Percentiles rank a stretch among this genome's conserved stretches.
These are phyloP conservation scores for Sebastes matsubarae DNA, from an alignment of 2,797 vertebrate genomes.

Conservation along the genomic window DNA sequence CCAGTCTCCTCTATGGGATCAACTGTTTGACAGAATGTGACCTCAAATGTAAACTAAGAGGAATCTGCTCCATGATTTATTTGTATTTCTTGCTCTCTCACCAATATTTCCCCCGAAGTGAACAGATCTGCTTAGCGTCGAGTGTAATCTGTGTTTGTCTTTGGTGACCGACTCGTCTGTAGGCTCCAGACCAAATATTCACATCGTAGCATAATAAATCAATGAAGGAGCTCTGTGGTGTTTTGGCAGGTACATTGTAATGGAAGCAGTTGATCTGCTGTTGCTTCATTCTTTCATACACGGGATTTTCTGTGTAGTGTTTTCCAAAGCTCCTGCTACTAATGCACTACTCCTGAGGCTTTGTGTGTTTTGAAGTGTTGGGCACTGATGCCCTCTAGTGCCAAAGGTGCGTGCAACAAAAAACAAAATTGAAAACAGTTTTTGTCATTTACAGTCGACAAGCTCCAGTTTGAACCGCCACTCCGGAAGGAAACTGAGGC, in stretches of 20 bases:
- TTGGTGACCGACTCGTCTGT: constrained; percentile 10
- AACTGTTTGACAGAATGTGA: constrained; percentile 43
- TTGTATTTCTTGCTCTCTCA: constrained; percentile 6
- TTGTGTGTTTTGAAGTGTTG: constrained; percentile 32
- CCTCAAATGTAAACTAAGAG: constrained; percentile 43
- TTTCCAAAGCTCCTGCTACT: constrained; percentile 5
- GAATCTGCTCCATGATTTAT: constrained; percentile 33
- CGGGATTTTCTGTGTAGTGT: constrained; percentile 7
- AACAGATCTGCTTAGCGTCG: constrained; percentile 51
- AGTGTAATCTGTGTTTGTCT: constrained; percentile 53
- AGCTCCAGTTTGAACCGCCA: constrained; percentile 94
- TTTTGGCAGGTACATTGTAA: constrained; percentile 21
- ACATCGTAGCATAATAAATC: constrained; percentile 17
- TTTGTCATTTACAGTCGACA: constrained; percentile 87
- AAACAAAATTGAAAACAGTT: background rate
- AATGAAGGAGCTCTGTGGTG: background rate
- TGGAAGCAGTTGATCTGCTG: constrained; percentile 14
- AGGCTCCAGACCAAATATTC: constrained; percentile 44
- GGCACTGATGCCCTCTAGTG: constrained; percentile 74
- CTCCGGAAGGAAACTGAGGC: constrained; percentile 95
- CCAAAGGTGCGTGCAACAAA: constrained; percentile 6
- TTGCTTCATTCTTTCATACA: constrained; percentile 5
- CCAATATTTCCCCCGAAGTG: constrained; percentile 13
- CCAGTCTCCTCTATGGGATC: constrained; percentile 17
- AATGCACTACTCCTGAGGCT: background rate